Evolutionary conservation across 2,888 invertebrate genomes (phyloP), one percentile per base, ranked within the genome.

Genomic region (Leptinotarsa rubiginosa): DNA sequence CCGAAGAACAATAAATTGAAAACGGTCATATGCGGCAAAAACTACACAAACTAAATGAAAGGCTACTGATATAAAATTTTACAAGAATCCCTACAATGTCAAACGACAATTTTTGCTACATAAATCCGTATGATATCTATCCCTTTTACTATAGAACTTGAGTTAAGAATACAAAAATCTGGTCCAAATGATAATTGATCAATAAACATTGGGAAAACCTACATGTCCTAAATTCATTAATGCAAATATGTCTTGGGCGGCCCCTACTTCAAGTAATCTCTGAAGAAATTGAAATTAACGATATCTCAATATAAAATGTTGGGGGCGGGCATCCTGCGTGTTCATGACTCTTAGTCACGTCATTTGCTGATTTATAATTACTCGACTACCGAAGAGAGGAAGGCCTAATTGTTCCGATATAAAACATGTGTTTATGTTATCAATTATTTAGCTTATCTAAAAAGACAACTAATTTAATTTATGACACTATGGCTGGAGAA

Each of bases 311-410:
- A 31, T 62, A 31, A 62, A 62, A 62, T 25, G 10, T 31, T n/a
- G 62, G 62, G 62, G 62, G 62, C 62, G 62, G 25, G 25, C n/a
- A 62, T 62, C 31, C 25, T 62, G 31, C 62, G 15, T 62, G 62
- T 62, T 62, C 41, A 62, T 62, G 62, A 62, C 62, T 62, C 62
- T 62, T 31, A 31, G 62, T 62, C 62, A 62, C 62, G 62, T 62
- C 62, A 62, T 62, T 62, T 31, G n/a, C 62, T 62, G 62, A 62
- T 62, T 62, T 62, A 62, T 18, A 62, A 62, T 16, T 25, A 31
- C 31, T 31, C 62, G 62, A 31, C 62, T 62, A 4, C 62, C 31
- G 62, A 62, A 62, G 62, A 62, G 31, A 62, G 31, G 62, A 25
- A 31, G 62, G n/a, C 25, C 62, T 62, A 62, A 62, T 62, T 41